Base-by-base conservation (phyloP, 2,797 vertebrate genomes). In the Oceanodroma leucorhoa region DNA sequence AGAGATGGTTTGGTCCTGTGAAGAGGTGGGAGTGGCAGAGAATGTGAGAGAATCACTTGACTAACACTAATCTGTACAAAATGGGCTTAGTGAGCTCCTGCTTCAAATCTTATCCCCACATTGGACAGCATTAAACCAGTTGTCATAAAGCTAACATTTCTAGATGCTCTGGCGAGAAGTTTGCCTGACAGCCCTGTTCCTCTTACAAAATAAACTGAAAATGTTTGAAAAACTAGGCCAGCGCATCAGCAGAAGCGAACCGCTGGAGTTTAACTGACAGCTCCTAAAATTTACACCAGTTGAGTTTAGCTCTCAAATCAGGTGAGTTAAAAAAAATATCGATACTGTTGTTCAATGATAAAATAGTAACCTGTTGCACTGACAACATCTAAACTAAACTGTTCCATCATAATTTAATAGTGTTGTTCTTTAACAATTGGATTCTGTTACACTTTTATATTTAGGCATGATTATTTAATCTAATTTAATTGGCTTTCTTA, bases 401-500 rank as follows among this genome's bases (percentile, higher is more conserved):
- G 93, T 81, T 90, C 83, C 87, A 91, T 94, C 70, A 78, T 83
- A 93, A 97, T 96, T 97, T 95, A 97, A 95, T 90, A 94, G 78
- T 84, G 90, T 96, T 97, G 88, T 96, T 97, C 92, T 95, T 97
- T 92, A 95, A 98, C 97, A 97, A 97, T 94, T 95, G 96, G 76
- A 88, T 85, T 97, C 71, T 83, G 93, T 80, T 97, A 89, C 80
- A 94, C 89, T 97, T 96, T 97, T 93, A 94, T 97, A 97, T 94
- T 97, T 97, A 96, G 95, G 95, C 96, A 94, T 95, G 94, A 97
- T 98, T 98, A 97, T 97, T 98, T 97, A 97, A 98, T 97, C 96
- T 97, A 96, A 97, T 96, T 98, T 98, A 98, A 98, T 98, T 98
- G 97, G 96, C 94, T 98, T 97, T 91, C 78, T 95, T 96, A 97